phyloP scores from a whole-genome alignment of 2,113 vertebrate species.

The Lepisosteus osseus region DNA sequence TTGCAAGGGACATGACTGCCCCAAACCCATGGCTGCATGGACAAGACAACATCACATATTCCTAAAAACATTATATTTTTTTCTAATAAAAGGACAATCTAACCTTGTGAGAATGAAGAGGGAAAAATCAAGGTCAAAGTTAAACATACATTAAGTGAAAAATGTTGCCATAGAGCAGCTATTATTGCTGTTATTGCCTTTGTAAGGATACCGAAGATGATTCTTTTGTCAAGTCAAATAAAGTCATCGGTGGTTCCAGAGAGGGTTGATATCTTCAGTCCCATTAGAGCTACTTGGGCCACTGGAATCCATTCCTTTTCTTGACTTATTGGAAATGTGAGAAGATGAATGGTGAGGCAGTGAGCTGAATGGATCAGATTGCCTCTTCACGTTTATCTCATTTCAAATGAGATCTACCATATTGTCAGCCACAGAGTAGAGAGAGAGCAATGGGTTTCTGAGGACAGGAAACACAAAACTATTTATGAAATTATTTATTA shows the following conservation, averaged over 20 bases:
- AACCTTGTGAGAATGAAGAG: not conserved
- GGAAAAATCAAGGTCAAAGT: not conserved
- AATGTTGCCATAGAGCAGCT: not conserved
- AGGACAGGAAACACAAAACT: no score
- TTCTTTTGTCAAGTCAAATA: slow-evolving; percentile 37
- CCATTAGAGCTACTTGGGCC: slow-evolving; percentile 45
- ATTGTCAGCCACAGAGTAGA: slow-evolving; percentile 4
- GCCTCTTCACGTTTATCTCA: slow-evolving; percentile 30
- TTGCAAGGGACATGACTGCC: no score
- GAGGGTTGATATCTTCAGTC: slow-evolving; percentile 39
- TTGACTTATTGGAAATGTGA: slow-evolving; percentile 33
- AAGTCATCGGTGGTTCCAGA: slow-evolving; percentile 33
- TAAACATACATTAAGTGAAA: not conserved
- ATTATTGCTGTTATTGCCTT: not conserved
- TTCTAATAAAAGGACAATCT: not conserved
- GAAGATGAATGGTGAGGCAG: slow-evolving; percentile 42
- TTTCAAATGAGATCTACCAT: slow-evolving; percentile 30
- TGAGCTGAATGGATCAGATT: slow-evolving; percentile 38
- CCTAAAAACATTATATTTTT: not conserved
- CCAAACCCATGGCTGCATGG: no score
- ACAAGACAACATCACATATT: not conserved
- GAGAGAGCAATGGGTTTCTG: not conserved
- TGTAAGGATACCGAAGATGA: not conserved
- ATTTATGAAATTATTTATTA: no score
- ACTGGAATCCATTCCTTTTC: slow-evolving; percentile 29